Conservation (phyloP, 2,797 vertebrate genomes). For the Anguilla obscura region DNA sequence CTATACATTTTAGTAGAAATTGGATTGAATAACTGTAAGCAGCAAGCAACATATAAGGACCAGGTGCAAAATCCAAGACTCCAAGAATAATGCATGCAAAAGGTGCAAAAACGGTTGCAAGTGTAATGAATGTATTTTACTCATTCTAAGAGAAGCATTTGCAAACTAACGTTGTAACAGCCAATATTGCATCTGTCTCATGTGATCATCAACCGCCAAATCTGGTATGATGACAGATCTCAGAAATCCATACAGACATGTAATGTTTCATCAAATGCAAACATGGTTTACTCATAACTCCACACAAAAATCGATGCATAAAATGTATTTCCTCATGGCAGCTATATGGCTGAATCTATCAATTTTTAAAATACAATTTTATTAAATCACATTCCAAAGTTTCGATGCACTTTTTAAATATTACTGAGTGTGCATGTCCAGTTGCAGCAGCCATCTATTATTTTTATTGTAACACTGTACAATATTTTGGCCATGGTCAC, state of each 20-base stretch:
- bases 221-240: background rate
- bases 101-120: too few relatives aligned
- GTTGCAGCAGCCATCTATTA: background rate
- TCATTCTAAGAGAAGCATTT: background rate
- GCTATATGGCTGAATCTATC: background rate
- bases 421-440: background rate
- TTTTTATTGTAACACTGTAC: background rate
- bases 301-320: background rate
- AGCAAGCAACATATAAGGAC: background rate
- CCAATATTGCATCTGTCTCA: background rate
- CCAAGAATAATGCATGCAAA: background rate
- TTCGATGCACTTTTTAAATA: background rate
- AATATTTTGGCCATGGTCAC: background rate
- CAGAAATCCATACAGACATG: background rate
- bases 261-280: background rate
- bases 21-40: background rate
- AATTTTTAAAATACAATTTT: background rate
- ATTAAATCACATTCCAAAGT: background rate
- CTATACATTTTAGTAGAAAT: background rate
- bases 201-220: background rate
- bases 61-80: background rate
- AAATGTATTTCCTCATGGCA: background rate
- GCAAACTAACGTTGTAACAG: background rate
- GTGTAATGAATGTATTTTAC: background rate
- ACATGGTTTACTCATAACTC: background rate